Conservation (phyloP, 2,113 vertebrate species). For the Coptodon bakossiorum region DNA sequence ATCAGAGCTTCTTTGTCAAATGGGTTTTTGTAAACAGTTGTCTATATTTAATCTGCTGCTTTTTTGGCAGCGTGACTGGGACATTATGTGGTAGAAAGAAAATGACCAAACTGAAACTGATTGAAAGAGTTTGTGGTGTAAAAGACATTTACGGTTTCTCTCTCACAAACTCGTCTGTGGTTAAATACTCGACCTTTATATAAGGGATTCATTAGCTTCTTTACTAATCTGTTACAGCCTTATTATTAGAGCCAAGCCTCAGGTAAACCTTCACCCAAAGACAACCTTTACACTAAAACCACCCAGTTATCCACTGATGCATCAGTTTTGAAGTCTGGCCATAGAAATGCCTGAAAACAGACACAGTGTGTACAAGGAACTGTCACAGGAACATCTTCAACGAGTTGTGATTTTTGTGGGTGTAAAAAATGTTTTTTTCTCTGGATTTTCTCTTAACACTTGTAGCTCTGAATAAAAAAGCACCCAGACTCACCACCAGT, state of each 20-base stretch:
- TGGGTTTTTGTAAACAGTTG: not conserved
- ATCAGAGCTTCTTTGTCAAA: not conserved
- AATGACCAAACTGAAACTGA: not conserved
- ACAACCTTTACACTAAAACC: not conserved
- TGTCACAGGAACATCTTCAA: not conserved
- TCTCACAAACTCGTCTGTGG: not conserved
- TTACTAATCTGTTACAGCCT: not conserved
- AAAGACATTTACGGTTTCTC: not conserved
- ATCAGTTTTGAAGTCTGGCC: not conserved
- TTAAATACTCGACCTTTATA: not conserved
- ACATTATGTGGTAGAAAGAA: not conserved
- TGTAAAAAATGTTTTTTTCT: not conserved
- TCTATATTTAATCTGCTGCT: rapidly evolving
- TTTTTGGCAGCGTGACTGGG: not conserved
- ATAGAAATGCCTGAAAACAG: not conserved
- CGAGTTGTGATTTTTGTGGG: not conserved
- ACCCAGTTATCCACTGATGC: not conserved
- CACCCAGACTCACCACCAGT: not conserved
- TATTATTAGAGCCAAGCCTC: not conserved
- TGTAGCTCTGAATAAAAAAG: not conserved
- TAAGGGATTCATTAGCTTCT: not conserved
- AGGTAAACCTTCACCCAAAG: not conserved
- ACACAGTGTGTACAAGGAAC: not conserved
- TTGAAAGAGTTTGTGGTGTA: not conserved
- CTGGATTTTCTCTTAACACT: not conserved